These are phyloP conservation scores for Echeneis naucrates DNA, from an alignment of 2,797 vertebrate species.

Conservation along the genomic window DNA sequence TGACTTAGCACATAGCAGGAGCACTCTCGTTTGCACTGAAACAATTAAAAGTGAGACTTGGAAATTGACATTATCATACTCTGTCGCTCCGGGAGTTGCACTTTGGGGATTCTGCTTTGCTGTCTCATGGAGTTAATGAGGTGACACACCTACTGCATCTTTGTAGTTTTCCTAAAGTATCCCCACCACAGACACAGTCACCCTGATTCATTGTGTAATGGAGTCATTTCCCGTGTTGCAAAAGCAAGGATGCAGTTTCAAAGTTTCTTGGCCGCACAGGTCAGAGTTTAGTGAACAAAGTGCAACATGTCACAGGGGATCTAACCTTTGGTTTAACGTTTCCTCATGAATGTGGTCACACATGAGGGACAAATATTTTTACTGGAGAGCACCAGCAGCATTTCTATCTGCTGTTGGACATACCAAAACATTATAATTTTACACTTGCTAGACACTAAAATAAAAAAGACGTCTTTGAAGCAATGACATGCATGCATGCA, in stretches of 20 bases:
- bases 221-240: conserved; percentile 49
- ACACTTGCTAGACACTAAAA: neutral
- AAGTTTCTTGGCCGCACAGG: conserved; percentile 41
- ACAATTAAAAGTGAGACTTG: conserved; percentile 74
- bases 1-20: conserved; percentile 47
- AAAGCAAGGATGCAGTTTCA: conserved; percentile 45
- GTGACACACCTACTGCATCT: conserved; percentile 70
- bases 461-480: neutral
- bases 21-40: conserved; percentile 50
- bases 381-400: neutral
- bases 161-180: conserved; percentile 58
- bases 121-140: conserved; percentile 77
- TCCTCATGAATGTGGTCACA: conserved; percentile 22
- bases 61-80: conserved; percentile 65
- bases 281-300: conserved; percentile 36
- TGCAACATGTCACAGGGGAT: conserved; percentile 29
- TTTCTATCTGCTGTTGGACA: conserved; percentile 10
- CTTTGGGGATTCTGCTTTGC: conserved; percentile 73
- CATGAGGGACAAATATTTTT: conserved; percentile 25
- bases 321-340: conserved; percentile 45
- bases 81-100: conserved; percentile 63
- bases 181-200: conserved; percentile 47
- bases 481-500: conserved; percentile 5
- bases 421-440: conserved; percentile 8
- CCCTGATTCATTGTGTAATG: conserved; percentile 54